Percentiles rank a stretch among this genome's conserved stretches.
These are phyloP conservation scores for Trigoniulus corallinus DNA, from an alignment of 1,140 invertebrate genomes.

Conservation along the genomic window DNA sequence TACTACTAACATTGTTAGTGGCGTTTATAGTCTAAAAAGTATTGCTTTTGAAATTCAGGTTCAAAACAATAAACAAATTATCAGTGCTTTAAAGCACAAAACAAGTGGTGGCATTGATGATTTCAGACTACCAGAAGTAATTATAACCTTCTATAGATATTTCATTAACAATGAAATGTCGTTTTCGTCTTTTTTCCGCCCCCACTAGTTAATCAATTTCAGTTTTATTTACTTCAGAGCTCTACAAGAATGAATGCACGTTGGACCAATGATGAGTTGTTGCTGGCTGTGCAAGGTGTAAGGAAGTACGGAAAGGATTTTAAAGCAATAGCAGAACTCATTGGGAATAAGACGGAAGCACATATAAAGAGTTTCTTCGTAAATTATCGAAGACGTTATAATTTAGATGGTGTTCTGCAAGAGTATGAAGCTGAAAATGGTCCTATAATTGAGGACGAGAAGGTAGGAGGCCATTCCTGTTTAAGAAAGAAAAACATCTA, in stretches of 20 bases:
- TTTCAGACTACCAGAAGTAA: conserved; percentile 42
- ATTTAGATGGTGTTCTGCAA: conserved; percentile 71
- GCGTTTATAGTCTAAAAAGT: too few species aligned
- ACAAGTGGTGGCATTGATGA: conserved; percentile 48
- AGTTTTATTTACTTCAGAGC: conserved; percentile 15
- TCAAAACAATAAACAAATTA: conserved; percentile 83
- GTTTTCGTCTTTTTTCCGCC: neutral
- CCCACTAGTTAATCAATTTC: neutral
- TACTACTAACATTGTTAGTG: neutral
- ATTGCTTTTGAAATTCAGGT: too few species aligned
- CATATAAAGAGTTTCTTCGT: conserved; percentile 81
- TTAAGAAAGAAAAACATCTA: too few species aligned
- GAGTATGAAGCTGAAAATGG: conserved; percentile 71
- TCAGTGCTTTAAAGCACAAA: conserved; percentile 56
- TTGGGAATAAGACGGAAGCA: conserved; percentile 85
- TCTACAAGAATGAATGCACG: conserved; percentile 57
- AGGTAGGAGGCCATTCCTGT: conserved; percentile 22
- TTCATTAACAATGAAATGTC: neutral
- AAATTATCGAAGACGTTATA: conserved; percentile 75
- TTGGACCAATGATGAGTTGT: conserved; percentile 83
- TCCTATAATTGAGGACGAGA: conserved; percentile 30
- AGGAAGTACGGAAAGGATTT: conserved; percentile 92
- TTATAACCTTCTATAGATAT: conserved; percentile 12
- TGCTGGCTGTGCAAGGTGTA: conserved; percentile 76
- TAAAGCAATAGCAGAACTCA: conserved; percentile 82